These are phyloP conservation scores for Pegea sp. DNA, from an alignment of 23 tunicate genomes.

Conservation along the genomic window DNA sequence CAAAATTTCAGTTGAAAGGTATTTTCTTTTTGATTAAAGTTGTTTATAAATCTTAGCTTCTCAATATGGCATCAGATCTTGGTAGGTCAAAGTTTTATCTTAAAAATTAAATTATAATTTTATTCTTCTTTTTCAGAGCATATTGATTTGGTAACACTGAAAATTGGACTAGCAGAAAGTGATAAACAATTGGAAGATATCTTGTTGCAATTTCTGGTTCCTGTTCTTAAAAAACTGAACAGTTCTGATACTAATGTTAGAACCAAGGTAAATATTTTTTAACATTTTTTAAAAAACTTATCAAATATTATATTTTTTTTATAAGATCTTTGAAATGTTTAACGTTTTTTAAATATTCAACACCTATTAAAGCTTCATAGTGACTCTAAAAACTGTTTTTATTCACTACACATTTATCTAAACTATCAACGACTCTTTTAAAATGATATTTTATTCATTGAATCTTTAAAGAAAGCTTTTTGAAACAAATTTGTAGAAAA, in stretches of 20 bases:
- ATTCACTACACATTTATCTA: too few relatives aligned
- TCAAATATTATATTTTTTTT: background rate
- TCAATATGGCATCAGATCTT: too few relatives aligned
- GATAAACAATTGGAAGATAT: constrained; percentile 50
- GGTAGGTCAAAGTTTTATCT: too few relatives aligned
- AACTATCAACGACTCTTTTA: too few relatives aligned
- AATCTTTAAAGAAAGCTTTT: too few relatives aligned
- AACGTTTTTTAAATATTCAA: background rate
- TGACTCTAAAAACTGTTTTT: too few relatives aligned
- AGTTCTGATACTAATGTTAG: constrained; percentile 21
- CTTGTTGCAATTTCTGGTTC: constrained; percentile 13
- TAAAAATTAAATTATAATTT: background rate
- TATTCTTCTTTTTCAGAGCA: constrained; percentile 29
- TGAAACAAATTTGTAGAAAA: too few relatives aligned
- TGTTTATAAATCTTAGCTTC: too few relatives aligned
- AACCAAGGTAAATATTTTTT: constrained; percentile 25
- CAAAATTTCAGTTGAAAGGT: too few relatives aligned
- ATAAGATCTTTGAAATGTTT: too few relatives aligned
- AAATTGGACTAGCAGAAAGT: constrained; percentile 46
- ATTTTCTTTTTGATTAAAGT: too few relatives aligned
- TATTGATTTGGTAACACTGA: constrained; percentile 60
- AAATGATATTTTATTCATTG: too few relatives aligned
- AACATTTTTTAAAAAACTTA: background rate
- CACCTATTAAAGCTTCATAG: background rate
- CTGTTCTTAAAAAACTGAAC: constrained; percentile 19